A percentile compares a stretch with the other conserved stretches of the same genome.
Conservation (phyloP, 1,140 invertebrate species). For the Drosophila watanabei region DNA sequence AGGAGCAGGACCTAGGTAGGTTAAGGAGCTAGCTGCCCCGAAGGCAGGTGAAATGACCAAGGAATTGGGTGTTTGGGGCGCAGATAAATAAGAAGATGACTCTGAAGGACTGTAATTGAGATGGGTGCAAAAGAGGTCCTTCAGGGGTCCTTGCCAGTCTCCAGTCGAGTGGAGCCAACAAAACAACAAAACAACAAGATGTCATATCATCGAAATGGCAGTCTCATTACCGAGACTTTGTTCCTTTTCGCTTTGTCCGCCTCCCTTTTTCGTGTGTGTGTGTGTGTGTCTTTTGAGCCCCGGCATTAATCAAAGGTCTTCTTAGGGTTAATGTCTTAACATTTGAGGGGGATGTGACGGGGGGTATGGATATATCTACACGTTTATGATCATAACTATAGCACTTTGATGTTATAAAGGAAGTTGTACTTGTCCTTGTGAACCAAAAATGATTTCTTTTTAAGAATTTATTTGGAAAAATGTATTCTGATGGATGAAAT, state of each 20-base stretch:
- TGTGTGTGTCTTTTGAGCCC: conserved; percentile 17
- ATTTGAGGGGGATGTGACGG: not conserved
- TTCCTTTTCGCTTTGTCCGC: conserved; percentile 23
- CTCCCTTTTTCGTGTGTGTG: conserved; percentile 5
- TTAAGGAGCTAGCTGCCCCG: conserved; percentile 23
- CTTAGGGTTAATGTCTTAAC: conserved; percentile 43
- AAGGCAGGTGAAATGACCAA: conserved; percentile 46
- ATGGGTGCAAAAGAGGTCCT: conserved; percentile 40
- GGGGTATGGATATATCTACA: not conserved
- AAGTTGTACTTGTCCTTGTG: not conserved
- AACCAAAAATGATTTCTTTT: too few species aligned
- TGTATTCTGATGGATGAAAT: not conserved
- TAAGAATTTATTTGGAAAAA: not conserved
- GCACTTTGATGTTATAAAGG: not conserved
- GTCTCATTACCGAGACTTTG: conserved; percentile 40
- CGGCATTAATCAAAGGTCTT: conserved; percentile 48
- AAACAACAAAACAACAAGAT: conserved; percentile 23
- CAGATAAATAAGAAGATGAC: conserved; percentile 15
- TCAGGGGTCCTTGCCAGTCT: conserved; percentile 6
- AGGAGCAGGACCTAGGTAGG: not conserved
- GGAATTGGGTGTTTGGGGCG: conserved; percentile 17
- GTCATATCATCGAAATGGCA: conserved; percentile 50
- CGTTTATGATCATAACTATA: conserved; percentile 17
- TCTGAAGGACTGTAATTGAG: conserved; percentile 38
- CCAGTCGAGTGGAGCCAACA: conserved; percentile 21